Percentiles rank a stretch among this genome's conserved stretches.
phyloP scores from a whole-genome alignment of 2,113 vertebrate genomes.

The Carassius gibelio region DNA sequence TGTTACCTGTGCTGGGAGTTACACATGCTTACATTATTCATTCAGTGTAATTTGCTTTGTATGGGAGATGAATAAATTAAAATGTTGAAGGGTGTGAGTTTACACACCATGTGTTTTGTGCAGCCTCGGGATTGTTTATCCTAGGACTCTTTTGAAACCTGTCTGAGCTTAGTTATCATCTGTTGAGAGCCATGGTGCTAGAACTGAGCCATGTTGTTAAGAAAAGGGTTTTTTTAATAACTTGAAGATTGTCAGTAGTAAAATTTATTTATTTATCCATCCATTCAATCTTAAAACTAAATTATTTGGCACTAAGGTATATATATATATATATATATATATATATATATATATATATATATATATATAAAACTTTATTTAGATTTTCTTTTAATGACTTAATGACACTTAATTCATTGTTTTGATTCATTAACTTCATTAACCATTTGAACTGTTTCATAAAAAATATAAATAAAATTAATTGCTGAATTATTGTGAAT shows the following conservation, averaged over 20 bases:
- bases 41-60: slow-evolving; percentile 9
- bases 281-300: too few relatives aligned
- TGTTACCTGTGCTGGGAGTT: background rate
- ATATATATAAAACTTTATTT: background rate
- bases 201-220: background rate
- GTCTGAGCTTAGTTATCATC: background rate
- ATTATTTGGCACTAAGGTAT: too few relatives aligned
- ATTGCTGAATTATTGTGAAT: background rate
- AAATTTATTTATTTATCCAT: too few relatives aligned
- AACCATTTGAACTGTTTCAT: too few relatives aligned
- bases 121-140: background rate
- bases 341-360: too few relatives aligned
- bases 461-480: background rate
- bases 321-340: too few relatives aligned
- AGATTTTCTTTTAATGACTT: background rate
- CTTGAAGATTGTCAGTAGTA: too few relatives aligned
- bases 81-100: slow-evolving; percentile 16
- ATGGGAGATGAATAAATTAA: slow-evolving; percentile 16
- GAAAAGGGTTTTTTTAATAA: too few relatives aligned
- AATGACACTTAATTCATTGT: background rate
- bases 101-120: background rate
- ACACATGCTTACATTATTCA: slow-evolving; percentile 22
- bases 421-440: background rate
- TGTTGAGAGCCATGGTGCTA: background rate
- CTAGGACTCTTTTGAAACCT: background rate